These are phyloP conservation scores for Pao palembangensis DNA, from an alignment of 2,113 vertebrate species.

Conservation along the genomic window DNA sequence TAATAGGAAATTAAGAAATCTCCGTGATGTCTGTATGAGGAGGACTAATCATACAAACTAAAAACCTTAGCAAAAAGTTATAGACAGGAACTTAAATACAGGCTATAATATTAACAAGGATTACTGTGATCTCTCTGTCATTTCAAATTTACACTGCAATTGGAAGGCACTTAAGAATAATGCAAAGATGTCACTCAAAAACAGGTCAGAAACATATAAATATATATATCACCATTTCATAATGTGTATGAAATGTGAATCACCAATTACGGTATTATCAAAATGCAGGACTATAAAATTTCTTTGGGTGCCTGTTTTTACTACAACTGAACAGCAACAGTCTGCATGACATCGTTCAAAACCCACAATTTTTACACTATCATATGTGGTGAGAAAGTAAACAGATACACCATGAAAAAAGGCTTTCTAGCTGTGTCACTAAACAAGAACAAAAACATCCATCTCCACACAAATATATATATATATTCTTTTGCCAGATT, in stretches of 20 bases:
- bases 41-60: not conserved
- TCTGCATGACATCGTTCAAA: constrained; percentile 5
- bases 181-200: not conserved
- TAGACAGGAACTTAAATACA: constrained; percentile 6
- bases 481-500: too few relatives aligned
- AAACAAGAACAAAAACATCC: constrained; percentile 15
- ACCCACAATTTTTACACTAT: constrained; percentile 17
- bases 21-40: constrained; percentile 3
- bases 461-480: constrained; percentile 25
- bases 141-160: constrained; percentile 18
- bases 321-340: not conserved
- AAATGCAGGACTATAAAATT: constrained; percentile 14
- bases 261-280: not conserved
- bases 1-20: not conserved
- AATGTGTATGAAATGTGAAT: not conserved
- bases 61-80: not conserved
- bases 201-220: too few relatives aligned
- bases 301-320: not conserved
- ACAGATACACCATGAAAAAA: constrained; percentile 41
- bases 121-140: constrained; percentile 8
- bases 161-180: constrained; percentile 31
- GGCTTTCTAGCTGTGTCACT: constrained; percentile 13
- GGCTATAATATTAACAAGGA: not conserved
- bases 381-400: constrained; percentile 63
- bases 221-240: too few relatives aligned